phyloP scores from a whole-genome alignment of 1,140 invertebrate genomes.

The Oedothorax gibbosus region DNA sequence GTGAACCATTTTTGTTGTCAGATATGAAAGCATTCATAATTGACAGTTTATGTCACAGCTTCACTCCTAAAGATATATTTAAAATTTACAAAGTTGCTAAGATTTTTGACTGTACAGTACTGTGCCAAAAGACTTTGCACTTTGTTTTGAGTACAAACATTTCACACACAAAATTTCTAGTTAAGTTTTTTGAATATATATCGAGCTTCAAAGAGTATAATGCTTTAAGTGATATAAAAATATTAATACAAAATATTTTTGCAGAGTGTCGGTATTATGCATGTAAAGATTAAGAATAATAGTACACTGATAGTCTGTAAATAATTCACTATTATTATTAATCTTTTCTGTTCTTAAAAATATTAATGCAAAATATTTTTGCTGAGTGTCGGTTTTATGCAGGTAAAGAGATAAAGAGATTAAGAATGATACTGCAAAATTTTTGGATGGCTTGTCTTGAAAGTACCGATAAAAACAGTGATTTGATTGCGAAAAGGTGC shows the following conservation, averaged over 20 bases:
- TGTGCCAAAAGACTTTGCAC: background rate
- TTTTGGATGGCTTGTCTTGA: no score
- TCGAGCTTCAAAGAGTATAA: background rate
- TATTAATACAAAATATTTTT: background rate
- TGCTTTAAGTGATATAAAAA: constrained; percentile 18
- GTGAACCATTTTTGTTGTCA: constrained; percentile 30
- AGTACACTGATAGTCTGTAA: no score
- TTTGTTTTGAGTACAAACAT: constrained; percentile 20
- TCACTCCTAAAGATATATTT: background rate
- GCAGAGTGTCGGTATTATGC: no score
- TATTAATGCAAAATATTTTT: background rate
- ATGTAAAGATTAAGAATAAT: no score
- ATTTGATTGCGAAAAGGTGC: no score
- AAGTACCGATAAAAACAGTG: no score
- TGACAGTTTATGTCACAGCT: constrained; percentile 14
- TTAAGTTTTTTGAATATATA: constrained; percentile 29
- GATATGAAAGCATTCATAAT: constrained; percentile 23
- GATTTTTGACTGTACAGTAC: background rate
- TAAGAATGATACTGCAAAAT: no score
- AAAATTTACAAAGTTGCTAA: constrained; percentile 31
- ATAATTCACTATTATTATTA: no score
- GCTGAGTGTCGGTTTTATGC: no score
- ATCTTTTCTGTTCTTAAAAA: background rate
- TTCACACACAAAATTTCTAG: background rate
- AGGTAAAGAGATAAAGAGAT: no score